Evolutionary conservation across 2,888 invertebrate genomes (phyloP).

Genomic region (Agonopterix arenella): DNA sequence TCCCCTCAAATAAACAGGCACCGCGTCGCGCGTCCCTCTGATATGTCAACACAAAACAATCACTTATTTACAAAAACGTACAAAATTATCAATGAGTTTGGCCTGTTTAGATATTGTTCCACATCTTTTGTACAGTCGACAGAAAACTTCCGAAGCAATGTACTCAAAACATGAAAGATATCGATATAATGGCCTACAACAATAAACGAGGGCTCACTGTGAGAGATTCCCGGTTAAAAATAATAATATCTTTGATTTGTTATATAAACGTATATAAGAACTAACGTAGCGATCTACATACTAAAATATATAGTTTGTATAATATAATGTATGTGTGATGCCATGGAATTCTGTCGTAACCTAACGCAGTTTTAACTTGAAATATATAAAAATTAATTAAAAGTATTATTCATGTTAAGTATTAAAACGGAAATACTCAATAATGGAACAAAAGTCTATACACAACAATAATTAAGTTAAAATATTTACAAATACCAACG

Average conservation of each 20-base stretch:
- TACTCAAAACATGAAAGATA: no score
- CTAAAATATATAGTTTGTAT: slow-evolving; percentile 8
- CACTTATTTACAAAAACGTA: slow-evolving; percentile 56
- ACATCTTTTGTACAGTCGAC: background rate
- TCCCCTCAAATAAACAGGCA: background rate
- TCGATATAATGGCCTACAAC: background rate
- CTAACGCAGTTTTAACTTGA: slow-evolving; percentile 2
- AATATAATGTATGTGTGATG: slow-evolving; percentile 11
- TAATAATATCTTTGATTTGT: slow-evolving; percentile 23
- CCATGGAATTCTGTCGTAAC: slow-evolving; percentile 7
- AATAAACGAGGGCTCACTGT: slow-evolving; percentile 13
- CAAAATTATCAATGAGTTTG: slow-evolving; percentile 37
- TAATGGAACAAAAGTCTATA: slow-evolving; percentile 58
- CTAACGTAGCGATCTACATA: slow-evolving; percentile 10
- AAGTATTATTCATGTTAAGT: background rate
- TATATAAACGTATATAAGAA: slow-evolving; percentile 15
- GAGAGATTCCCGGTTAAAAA: slow-evolving; percentile 33
- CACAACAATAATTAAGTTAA: slow-evolving; percentile 61
- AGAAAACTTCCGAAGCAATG: no score
- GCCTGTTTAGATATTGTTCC: slow-evolving; percentile 15
- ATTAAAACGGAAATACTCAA: slow-evolving; percentile 20
- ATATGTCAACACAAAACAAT: slow-evolving; percentile 45
- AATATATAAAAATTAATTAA: slow-evolving; percentile 2
- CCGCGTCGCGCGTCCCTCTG: slow-evolving; percentile 25
- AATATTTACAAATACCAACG: slow-evolving; percentile 55